A percentile compares a stretch with the other conserved stretches of the same genome.
phyloP scores from a whole-genome alignment of 2,888 invertebrate genomes.

The Drosophila neutralis region DNA sequence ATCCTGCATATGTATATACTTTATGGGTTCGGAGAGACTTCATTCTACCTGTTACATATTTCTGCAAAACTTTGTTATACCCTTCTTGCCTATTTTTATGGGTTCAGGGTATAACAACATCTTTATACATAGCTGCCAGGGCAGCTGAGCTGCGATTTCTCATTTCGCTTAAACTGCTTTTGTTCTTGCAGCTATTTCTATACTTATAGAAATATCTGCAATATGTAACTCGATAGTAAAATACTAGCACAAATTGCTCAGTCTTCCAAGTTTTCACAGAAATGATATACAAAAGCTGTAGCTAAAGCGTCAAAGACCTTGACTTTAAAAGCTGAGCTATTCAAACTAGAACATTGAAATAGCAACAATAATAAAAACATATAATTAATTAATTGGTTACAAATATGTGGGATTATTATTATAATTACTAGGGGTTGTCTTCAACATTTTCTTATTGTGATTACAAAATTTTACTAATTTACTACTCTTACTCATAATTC shows the following conservation, averaged over 20 bases:
- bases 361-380: background rate
- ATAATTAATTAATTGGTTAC: background rate
- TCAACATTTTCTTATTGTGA: background rate
- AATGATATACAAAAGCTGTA: constrained; percentile 1
- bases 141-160: constrained; percentile 42
- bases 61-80: background rate
- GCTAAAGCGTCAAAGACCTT: background rate
- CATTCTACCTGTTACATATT: background rate
- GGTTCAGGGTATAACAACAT: background rate
- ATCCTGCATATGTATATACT: background rate
- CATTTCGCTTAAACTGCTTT: background rate
- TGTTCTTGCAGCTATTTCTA: constrained; percentile 12
- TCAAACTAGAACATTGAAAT: background rate
- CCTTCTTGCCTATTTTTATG: background rate
- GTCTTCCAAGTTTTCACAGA: constrained; percentile 9
- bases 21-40: background rate
- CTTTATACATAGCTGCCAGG: constrained; percentile 57
- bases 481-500: background rate
- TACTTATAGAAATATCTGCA: constrained; percentile 5
- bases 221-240: constrained; percentile 38
- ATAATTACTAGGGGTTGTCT: background rate
- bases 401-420: background rate
- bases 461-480: background rate
- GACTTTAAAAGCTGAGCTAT: background rate
- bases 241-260: constrained; percentile 18